phyloP scores from a whole-genome alignment of 2,888 invertebrate species.

The Coenonympha arcania region DNA sequence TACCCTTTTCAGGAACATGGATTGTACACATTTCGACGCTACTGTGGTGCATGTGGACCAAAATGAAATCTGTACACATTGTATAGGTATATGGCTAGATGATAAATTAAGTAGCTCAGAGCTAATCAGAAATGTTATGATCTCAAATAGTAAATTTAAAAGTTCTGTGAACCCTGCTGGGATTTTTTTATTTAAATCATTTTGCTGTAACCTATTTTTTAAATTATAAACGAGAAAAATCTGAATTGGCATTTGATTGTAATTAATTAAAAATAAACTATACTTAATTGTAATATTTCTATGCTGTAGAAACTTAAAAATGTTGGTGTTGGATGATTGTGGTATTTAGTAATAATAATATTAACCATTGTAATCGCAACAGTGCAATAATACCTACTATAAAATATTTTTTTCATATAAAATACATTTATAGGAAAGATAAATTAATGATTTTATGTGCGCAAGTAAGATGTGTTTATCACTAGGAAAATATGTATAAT shows the following conservation, averaged over 20 bases:
- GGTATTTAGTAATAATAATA: not conserved
- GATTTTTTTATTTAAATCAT: too few species aligned
- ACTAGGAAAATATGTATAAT: slow-evolving; percentile 50
- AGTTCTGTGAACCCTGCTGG: not conserved
- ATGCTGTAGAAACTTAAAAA: not conserved
- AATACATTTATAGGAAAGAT: slow-evolving; percentile 16
- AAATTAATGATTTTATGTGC: slow-evolving; percentile 40
- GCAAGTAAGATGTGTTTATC: slow-evolving; percentile 49
- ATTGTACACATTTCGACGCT: too few species aligned
- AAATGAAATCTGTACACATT: not conserved
- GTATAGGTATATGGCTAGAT: slow-evolving; percentile 26
- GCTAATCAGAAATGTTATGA: slow-evolving; percentile 48
- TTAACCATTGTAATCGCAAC: slow-evolving; percentile 12
- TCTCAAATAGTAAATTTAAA: slow-evolving; percentile 43
- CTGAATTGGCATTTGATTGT: too few species aligned
- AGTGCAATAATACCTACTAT: slow-evolving; percentile 39
- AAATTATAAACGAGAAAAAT: too few species aligned
- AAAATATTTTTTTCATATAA: slow-evolving; percentile 28
- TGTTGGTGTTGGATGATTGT: slow-evolving; percentile 1
- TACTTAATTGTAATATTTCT: too few species aligned
- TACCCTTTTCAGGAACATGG: too few species aligned
- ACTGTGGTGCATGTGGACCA: too few species aligned
- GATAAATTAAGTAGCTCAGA: too few species aligned
- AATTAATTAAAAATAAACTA: too few species aligned
- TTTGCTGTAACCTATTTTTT: too few species aligned